Percentiles rank a stretch among this genome's conserved stretches.
These are phyloP conservation scores for Caenorhabditis tropicalis DNA, from an alignment of 1,140 invertebrate species.

Conservation along the genomic window DNA sequence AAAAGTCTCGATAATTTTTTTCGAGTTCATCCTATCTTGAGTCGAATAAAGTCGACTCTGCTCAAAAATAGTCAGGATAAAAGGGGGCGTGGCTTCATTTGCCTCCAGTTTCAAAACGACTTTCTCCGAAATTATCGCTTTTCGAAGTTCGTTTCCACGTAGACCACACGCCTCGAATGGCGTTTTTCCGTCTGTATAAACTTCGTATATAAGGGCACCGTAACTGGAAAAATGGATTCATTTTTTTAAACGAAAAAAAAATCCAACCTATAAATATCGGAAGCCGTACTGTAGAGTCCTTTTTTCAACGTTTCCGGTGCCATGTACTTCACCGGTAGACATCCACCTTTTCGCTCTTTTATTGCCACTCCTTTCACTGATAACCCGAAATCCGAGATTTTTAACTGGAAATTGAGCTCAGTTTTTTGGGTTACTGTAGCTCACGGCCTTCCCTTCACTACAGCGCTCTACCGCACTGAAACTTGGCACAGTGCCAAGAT, in stretches of 20 bases:
- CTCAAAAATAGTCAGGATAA: background rate
- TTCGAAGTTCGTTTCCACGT: conserved; percentile 8
- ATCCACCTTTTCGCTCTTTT: conserved; percentile 19
- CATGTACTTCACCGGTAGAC: conserved; percentile 12
- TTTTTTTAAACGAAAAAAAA: background rate
- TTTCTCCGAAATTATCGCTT: background rate
- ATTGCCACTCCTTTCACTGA: conserved; percentile 9
- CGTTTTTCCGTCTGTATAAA: background rate
- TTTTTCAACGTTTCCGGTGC: conserved; percentile 17
- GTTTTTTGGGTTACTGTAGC: too few relatives aligned
- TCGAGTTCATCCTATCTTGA: background rate
- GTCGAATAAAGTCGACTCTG: background rate
- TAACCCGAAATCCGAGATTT: conserved; percentile 14
- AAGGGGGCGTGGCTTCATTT: background rate
- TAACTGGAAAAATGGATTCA: background rate
- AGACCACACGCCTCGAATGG: background rate
- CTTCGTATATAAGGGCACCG: background rate
- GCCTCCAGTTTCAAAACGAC: background rate
- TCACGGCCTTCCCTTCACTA: too few relatives aligned
- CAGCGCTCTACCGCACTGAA: too few relatives aligned
- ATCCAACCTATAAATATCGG: background rate
- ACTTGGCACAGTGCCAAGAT: too few relatives aligned
- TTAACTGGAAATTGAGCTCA: conserved; percentile 2
- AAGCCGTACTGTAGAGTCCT: background rate
- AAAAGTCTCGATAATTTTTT: background rate